Evolutionary conservation across 1,140 invertebrate genomes (phyloP), one percentile per base, ranked within the genome.

Genomic region (Pissodes strobi): DNA sequence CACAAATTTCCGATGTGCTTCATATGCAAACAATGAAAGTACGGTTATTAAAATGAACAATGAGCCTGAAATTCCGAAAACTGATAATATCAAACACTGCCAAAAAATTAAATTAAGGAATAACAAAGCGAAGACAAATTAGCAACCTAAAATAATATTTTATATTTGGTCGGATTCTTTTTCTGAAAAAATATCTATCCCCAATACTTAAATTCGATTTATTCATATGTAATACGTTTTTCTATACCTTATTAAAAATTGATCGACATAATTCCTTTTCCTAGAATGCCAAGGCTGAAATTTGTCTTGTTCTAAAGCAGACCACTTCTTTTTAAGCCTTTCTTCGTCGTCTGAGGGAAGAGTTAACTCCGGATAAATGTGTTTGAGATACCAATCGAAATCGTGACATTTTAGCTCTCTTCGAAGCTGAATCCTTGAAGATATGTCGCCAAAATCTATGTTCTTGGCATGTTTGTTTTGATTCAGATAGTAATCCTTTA

Each of bases 371-470:
- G 93, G 94, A 78, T 96, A 97, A 3, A 99, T 84, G 74, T 91
- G 91, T 45, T 96, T 87, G 64, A 99, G 80, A 74, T 97, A 99
- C 97, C 97, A 99, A 27, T 89, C 83, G 76, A 99, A 99, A 55
- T 87, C 84, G 63, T 93, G 88, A 77, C 97, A 98, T 2, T 90
- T 80, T 0, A 97, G 79, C 19, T 80, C 78, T 59, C 90, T 80
- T 2, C 93, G 80, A 8, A 97, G 78, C 43, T 82, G 78, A 2
- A 88, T 57, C 60, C 95, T 82, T 0, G 89, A 86, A 0, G 86
- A 84, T 12, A 98, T 83, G 78, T 98, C 90, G 0, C 94, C 94
- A 70, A 87, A 91, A 39, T 87, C 79, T 10, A 88, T 79, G 27
- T 85, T 80, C 51, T 83, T 83, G 0, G 85, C 84, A 58, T 87